A percentile compares a stretch with the other conserved stretches of the same genome.
Conservation (phyloP, 2,797 vertebrate species). For the Spheniscus humboldti region DNA sequence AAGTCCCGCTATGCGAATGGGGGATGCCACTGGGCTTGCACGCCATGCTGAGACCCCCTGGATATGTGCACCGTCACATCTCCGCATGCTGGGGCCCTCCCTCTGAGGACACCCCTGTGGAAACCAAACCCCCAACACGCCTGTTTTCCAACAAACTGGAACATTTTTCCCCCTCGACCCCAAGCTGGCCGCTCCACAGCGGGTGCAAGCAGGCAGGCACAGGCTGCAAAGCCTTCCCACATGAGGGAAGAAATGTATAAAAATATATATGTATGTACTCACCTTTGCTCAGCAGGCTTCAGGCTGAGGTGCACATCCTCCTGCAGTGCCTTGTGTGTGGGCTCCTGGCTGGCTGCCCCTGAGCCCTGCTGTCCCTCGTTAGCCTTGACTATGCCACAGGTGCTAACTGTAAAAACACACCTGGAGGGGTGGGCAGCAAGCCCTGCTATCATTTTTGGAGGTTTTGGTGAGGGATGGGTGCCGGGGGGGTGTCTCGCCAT, state of each 20-base stretch:
- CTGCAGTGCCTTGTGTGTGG: accelerated
- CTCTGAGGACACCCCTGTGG: no score
- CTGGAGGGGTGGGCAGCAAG: accelerated
- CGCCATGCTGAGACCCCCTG: accelerated
- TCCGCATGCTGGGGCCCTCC: accelerated
- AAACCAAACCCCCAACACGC: accelerated
- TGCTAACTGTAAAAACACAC: neutral
- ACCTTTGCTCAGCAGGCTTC: neutral
- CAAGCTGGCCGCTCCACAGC: accelerated
- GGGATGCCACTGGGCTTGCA: neutral
- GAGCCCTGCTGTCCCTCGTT: accelerated
- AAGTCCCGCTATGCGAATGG: accelerated
- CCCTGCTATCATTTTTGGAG: accelerated
- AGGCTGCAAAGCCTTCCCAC: neutral
- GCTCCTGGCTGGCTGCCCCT: accelerated
- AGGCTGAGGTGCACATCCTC: accelerated
- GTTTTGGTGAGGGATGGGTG: neutral
- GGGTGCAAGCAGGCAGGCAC: neutral
- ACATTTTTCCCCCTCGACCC: accelerated
- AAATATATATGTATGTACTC: accelerated
- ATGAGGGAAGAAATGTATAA: accelerated
- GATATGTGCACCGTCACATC: accelerated
- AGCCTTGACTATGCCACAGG: neutral
- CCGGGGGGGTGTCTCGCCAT: accelerated
- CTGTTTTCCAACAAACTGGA: accelerated